Percentiles rank a stretch among this genome's conserved stretches.
Evolutionary conservation across 53 echinoderm and acorn worm genomes (phyloP).

Genomic region (Arbacia lixula): DNA sequence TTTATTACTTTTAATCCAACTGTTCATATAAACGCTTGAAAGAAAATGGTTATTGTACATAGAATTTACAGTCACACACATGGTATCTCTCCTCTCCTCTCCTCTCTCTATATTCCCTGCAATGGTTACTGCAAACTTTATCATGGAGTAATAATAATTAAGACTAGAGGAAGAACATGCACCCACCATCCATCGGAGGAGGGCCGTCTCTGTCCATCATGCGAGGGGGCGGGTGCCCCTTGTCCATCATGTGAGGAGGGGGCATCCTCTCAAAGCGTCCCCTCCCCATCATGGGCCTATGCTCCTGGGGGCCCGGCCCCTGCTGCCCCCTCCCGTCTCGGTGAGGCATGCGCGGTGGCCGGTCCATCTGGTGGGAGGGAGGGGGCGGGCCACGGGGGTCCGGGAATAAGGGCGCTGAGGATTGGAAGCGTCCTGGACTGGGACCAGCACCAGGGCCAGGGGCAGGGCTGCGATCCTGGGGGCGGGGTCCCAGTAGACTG

Average conservation of each 20-base stretch:
- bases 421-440: background rate
- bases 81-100: too few species aligned
- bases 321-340: conserved; percentile 16
- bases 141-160: background rate
- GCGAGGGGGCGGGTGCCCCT: conserved; percentile 16
- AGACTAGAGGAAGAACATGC: background rate
- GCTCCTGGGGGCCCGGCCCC: background rate
- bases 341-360: conserved; percentile 9
- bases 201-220: conserved; percentile 13
- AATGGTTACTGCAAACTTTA: background rate
- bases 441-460: background rate
- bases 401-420: background rate
- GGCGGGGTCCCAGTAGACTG: background rate
- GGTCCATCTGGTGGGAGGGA: too few species aligned
- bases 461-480: background rate
- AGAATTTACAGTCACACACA: too few species aligned
- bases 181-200: conserved; percentile 23
- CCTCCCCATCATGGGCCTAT: conserved; percentile 31
- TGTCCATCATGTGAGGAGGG: conserved; percentile 44
- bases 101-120: too few species aligned
- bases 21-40: too few species aligned
- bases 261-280: conserved; percentile 37
- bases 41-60: too few species aligned
- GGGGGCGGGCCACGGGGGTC: conserved; percentile 14
- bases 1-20: too few species aligned